Conservation (phyloP, 2,888 invertebrate genomes). For the Scaeva pyrastri region DNA sequence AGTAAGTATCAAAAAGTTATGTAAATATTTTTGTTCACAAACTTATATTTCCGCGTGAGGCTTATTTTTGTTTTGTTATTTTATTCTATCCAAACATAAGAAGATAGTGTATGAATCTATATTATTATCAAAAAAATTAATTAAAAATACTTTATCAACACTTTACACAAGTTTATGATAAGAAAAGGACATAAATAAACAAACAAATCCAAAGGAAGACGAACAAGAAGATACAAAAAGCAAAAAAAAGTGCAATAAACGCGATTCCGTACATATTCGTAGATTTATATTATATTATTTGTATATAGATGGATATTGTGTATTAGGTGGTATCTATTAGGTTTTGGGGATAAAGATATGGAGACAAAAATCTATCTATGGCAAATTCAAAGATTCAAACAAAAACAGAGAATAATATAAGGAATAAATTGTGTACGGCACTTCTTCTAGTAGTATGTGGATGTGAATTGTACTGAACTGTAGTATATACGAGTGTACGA, state of each 20-base stretch:
- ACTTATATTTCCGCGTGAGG: slow-evolving; percentile 38
- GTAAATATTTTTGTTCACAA: slow-evolving; percentile 25
- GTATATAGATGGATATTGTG: too few relatives aligned
- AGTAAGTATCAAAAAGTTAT: slow-evolving; percentile 4
- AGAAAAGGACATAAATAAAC: slow-evolving; percentile 52
- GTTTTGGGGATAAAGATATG: not conserved
- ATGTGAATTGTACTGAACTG: too few relatives aligned
- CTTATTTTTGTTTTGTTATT: not conserved
- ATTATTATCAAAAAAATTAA: slow-evolving; percentile 11
- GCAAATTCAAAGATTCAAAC: slow-evolving; percentile 29
- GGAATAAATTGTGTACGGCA: slow-evolving; percentile 35
- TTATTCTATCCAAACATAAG: slow-evolving; percentile 33
- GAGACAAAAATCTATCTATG: slow-evolving; percentile 2
- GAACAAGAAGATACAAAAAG: slow-evolving; percentile 23
- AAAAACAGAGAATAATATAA: slow-evolving; percentile 27
- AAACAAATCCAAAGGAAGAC: slow-evolving; percentile 3
- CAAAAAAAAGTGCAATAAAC: slow-evolving; percentile 42
- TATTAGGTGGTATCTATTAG: not conserved
- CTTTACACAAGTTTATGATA: not conserved
- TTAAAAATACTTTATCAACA: slow-evolving; percentile 58
- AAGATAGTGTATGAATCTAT: slow-evolving; percentile 49
- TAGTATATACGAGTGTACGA: too few relatives aligned
- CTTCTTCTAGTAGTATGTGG: slow-evolving; percentile 47
- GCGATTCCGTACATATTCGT: too few relatives aligned
- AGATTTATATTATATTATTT: too few relatives aligned